Evolutionary conservation across 2,888 invertebrate species (phyloP), one percentile per base, ranked within the genome.

Genomic region (Drosophila prolongata): DNA sequence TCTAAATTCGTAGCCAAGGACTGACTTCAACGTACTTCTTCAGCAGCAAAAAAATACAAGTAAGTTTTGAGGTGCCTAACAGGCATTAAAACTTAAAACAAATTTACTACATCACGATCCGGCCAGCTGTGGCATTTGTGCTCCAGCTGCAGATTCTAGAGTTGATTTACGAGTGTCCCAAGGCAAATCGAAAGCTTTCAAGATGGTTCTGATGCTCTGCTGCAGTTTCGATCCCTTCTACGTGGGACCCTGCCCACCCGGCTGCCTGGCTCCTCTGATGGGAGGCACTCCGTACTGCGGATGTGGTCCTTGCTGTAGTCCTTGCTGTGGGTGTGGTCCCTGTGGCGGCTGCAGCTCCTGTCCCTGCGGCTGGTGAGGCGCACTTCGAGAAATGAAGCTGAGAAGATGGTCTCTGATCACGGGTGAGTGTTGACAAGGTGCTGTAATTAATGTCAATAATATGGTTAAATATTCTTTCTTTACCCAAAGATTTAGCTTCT

Each of bases 181-280:
- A 1, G 1, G 30, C 34, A 40, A 35, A 42, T 37, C 16, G 1
- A 4, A 46, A 24, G 2, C 44, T 9, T 30, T 11, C 37, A 66
- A 66, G 6, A 80, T 80, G 80, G 68, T 55, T 69, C 52, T 56
- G 59, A 86, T 42, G 77, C 56, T 44, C 9, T 19, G 13, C 35
- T 84, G 86, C 72, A 78, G 54, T 14, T 83, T 83, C 37, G 44
- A 83, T 62, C 83, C 83, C 1, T 83, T 87, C 65, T 83, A 85
- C 35, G 56, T 83, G 9, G 83, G 83, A 38, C 83, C 88, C 27
- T 83, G 83, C 42, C 83, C 83, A 0, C 86, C 83, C 5, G 80
- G 83, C 10, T 58, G 67, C 16, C 65, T 16, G 75, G 76, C 3
- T 47, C 80, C 27, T 46, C 64, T 10, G 16, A 59, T 1, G 30